Percentiles rank a stretch among this genome's conserved stretches.
Evolutionary conservation across 1,140 invertebrate species (phyloP).

Genomic region (Bicyclus anynana): DNA sequence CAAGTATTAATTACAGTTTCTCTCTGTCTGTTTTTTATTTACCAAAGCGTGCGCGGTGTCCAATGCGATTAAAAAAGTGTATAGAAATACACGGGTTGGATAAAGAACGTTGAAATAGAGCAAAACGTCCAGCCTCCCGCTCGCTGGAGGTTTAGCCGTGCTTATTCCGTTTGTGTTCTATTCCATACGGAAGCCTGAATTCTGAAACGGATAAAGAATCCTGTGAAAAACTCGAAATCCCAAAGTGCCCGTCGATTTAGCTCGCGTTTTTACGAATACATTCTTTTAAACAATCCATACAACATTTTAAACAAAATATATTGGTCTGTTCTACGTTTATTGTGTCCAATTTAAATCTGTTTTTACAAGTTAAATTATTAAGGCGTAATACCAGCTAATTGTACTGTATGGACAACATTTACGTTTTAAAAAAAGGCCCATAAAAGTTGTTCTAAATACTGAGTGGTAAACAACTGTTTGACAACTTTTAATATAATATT

Average conservation of each 20-base stretch:
- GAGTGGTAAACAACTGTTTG: no score
- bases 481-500: no score
- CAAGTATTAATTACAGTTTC: no score
- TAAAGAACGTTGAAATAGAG: slow-evolving; percentile 40
- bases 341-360: no score
- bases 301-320: no score
- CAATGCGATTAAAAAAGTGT: slow-evolving; percentile 25
- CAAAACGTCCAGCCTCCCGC: slow-evolving; percentile 12
- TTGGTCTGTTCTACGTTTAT: no score
- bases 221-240: slow-evolving; percentile 15
- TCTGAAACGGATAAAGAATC: slow-evolving; percentile 15
- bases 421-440: no score
- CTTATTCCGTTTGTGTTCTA: slow-evolving; percentile 26
- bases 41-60: slow-evolving; percentile 19
- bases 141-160: slow-evolving; percentile 8
- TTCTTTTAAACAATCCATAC: neutral
- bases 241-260: slow-evolving; percentile 7
- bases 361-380: no score
- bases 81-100: slow-evolving; percentile 29
- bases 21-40: no score
- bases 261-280: neutral
- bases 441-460: no score
- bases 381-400: no score
- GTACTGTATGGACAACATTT: no score
- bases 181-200: slow-evolving; percentile 5